phyloP scores from a whole-genome alignment of 2,888 invertebrate species.

The Proisotoma minuta region DNA sequence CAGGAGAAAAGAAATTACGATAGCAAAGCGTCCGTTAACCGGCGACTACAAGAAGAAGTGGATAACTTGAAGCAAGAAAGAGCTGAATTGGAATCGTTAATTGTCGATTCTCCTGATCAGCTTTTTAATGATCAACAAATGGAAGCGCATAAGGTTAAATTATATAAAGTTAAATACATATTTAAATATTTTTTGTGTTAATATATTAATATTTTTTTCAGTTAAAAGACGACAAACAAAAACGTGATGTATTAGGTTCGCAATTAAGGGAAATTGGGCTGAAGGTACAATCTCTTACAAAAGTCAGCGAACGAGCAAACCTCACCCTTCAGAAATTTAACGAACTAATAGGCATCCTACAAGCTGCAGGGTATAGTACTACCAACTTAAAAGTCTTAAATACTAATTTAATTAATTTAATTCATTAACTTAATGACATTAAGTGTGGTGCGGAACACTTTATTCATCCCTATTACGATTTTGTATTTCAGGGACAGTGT shows the following conservation, averaged over 20 bases:
- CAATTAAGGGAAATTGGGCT: neutral
- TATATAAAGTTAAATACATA: neutral
- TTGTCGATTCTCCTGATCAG: neutral
- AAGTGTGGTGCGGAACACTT: no score
- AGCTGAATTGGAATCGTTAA: neutral
- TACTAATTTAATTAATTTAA: no score
- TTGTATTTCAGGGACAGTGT: neutral
- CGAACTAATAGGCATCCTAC: neutral
- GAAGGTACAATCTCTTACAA: neutral
- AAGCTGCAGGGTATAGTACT: neutral
- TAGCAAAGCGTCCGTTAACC: neutral
- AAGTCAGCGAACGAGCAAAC: neutral
- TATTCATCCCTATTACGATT: no score
- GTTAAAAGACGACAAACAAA: neutral
- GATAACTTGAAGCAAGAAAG: neutral
- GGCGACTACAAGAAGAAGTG: neutral
- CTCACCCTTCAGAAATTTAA: neutral
- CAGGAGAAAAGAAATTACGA: neutral
- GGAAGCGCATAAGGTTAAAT: neutral
- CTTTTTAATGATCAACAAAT: neutral
- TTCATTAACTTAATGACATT: no score
- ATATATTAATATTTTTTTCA: no score
- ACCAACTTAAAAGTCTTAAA: neutral
- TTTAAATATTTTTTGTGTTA: neutral
- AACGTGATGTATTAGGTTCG: neutral